These are phyloP conservation scores for Ectemnius cavifrons DNA, from an alignment of 2,888 invertebrate species.

Conservation along the genomic window DNA sequence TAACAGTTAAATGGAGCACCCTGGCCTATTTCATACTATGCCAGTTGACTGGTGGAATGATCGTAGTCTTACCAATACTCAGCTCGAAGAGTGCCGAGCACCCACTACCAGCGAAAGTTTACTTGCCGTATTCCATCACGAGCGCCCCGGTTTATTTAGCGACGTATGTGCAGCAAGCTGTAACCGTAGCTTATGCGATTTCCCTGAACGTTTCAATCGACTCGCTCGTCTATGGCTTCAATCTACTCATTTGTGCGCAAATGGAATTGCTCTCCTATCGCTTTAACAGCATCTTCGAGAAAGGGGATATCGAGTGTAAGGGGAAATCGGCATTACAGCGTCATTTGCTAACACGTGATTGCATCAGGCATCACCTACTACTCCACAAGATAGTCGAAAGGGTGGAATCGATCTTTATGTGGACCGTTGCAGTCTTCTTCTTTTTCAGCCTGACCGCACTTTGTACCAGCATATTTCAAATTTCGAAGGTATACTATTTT, in stretches of 20 bases:
- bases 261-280: conserved; percentile 51
- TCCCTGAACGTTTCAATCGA: conserved; percentile 49
- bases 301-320: background rate
- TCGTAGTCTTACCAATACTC: conserved; percentile 28
- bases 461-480: conserved; percentile 57
- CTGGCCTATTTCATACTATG: conserved; percentile 32
- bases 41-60: conserved; percentile 20
- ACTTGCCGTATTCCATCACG: conserved; percentile 33
- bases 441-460: conserved; percentile 51
- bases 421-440: conserved; percentile 49
- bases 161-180: conserved; percentile 34
- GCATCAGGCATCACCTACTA: conserved; percentile 37
- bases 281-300: conserved; percentile 19
- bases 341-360: conserved; percentile 14
- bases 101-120: conserved; percentile 28
- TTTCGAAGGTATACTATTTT: conserved; percentile 43
- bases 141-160: conserved; percentile 12
- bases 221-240: conserved; percentile 49
- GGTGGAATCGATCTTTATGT: conserved; percentile 48
- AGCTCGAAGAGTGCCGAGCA: conserved; percentile 10
- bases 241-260: conserved; percentile 53
- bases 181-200: conserved; percentile 21
- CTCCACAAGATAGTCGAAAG: conserved; percentile 41
- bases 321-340: background rate
- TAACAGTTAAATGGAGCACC: conserved; percentile 33